Percentiles rank a stretch among this genome's conserved stretches.
Conservation (phyloP, 1,140 invertebrate species). For the Cotesia glomerata region DNA sequence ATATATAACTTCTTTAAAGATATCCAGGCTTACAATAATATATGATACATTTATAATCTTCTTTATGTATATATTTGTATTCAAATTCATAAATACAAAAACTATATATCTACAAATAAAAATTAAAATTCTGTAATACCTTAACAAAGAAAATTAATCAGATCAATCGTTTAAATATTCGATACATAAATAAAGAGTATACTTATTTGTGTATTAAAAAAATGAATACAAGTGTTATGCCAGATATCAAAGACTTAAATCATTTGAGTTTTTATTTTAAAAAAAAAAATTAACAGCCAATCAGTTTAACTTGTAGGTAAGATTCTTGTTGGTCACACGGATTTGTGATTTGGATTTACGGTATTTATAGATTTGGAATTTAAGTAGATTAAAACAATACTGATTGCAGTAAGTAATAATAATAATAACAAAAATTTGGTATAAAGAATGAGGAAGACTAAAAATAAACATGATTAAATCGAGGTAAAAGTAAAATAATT, state of each 20-base stretch:
- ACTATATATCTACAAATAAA: no score
- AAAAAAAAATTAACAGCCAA: neutral
- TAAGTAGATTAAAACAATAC: no score
- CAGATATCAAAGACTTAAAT: slow-evolving; percentile 15
- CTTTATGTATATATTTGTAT: neutral
- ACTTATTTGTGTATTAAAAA: neutral
- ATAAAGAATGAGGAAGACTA: no score
- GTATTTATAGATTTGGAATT: no score
- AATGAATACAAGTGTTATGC: neutral
- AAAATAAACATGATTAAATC: no score
- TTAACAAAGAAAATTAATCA: no score
- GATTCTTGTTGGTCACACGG: neutral
- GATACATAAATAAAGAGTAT: neutral
- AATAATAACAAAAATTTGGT: no score
- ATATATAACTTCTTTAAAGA: neutral
- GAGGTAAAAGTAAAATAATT: no score
- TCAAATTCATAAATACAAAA: no score
- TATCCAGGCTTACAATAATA: neutral
- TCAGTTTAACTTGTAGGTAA: neutral
- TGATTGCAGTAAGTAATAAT: no score
- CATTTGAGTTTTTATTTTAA: neutral
- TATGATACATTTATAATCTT: neutral
- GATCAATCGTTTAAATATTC: neutral
- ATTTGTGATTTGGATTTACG: no score
- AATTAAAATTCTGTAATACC: neutral